Evolutionary conservation across 2,113 vertebrate species (phyloP).

Genomic region (Gavialis gangeticus): DNA sequence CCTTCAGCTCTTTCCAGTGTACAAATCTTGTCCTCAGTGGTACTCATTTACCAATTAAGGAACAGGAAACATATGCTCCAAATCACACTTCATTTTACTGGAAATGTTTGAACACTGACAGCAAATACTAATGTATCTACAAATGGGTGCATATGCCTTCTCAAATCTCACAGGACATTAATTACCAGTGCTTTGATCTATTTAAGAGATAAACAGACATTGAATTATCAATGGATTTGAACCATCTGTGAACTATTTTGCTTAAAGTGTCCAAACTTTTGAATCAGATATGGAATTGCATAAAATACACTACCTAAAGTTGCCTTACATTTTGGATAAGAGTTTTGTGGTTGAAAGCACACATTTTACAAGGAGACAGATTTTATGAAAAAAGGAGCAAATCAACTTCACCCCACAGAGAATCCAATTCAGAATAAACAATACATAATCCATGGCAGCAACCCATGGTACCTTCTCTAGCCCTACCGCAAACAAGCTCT

Average conservation of each 20-base stretch:
- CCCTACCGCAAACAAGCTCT: neutral
- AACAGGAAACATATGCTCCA: conserved; percentile 70
- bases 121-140: conserved; percentile 62
- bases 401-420: neutral
- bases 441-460: too few relatives aligned
- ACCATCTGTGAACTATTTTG: conserved; percentile 41
- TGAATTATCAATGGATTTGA: conserved; percentile 64
- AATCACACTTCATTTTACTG: conserved; percentile 70
- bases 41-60: conserved; percentile 52
- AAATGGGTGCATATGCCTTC: conserved; percentile 67
- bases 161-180: conserved; percentile 59
- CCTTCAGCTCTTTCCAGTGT: neutral
- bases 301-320: neutral
- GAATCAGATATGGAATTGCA: neutral
- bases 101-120: conserved; percentile 71
- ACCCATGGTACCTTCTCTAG: neutral
- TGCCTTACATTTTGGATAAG: neutral
- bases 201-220: conserved; percentile 58
- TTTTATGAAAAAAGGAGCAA: neutral
- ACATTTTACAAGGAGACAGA: neutral
- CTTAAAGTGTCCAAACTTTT: conserved; percentile 10
- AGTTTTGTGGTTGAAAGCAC: neutral
- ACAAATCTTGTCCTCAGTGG: conserved; percentile 27
- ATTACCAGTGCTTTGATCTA: conserved; percentile 62
- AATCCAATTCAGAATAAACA: neutral